Conservation (phyloP, 2,113 vertebrate species). For the Furnarius figulus region DNA sequence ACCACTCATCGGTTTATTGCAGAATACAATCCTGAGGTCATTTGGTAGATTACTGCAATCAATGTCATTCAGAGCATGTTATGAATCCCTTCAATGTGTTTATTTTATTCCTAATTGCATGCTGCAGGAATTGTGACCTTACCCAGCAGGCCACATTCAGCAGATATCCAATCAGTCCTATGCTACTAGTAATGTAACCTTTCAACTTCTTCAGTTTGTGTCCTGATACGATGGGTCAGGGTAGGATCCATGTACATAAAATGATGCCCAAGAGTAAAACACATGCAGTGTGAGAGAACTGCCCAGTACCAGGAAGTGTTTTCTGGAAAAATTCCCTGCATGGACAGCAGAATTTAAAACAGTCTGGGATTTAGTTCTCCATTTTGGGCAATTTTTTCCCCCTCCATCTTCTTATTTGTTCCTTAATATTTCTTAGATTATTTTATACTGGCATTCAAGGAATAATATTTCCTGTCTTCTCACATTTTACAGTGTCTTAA, state of each 20-base stretch:
- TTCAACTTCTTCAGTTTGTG: constrained; percentile 35
- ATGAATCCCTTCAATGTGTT: constrained; percentile 76
- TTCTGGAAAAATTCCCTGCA: not conserved
- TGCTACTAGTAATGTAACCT: constrained; percentile 20
- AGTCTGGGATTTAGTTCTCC: not conserved
- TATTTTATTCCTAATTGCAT: constrained; percentile 79
- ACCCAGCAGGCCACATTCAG: constrained; percentile 65
- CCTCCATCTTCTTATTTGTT: not conserved
- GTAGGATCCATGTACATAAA: not conserved
- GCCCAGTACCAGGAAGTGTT: not conserved
- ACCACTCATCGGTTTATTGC: constrained; percentile 74
- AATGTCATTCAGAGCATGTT: constrained; percentile 72
- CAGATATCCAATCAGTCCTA: constrained; percentile 60
- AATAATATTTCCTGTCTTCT: not conserved
- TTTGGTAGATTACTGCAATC: constrained; percentile 77
- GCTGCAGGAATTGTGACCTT: constrained; percentile 75
- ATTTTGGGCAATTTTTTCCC: not conserved
- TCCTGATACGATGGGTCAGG: not conserved
- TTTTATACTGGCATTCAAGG: not conserved
- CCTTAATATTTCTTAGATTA: not conserved
- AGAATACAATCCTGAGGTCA: constrained; percentile 73
- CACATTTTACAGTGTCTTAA: not conserved
- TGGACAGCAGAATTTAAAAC: not conserved
- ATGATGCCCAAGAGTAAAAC: not conserved
- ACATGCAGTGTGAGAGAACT: not conserved